Evolutionary conservation across 2,888 invertebrate genomes (phyloP).

Genomic region (Ophion ellenae): DNA sequence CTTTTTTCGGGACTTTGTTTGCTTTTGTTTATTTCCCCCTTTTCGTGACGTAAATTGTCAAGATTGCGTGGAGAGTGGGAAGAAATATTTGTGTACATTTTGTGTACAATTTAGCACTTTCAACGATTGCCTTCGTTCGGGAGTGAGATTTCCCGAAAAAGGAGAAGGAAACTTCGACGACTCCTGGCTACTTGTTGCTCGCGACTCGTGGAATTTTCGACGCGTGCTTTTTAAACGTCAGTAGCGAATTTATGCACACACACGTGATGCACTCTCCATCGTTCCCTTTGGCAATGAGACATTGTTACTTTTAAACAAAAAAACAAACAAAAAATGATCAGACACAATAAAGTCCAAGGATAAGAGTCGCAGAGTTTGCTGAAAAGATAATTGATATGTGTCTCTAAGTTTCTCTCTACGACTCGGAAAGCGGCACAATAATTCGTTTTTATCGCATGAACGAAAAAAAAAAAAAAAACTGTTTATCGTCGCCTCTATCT

Average conservation of each 20-base stretch:
- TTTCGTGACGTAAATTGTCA: background rate
- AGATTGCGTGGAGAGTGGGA: background rate
- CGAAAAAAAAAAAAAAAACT: constrained; percentile 27
- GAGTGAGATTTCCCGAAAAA: constrained; percentile 7
- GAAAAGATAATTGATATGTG: background rate
- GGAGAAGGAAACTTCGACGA: background rate
- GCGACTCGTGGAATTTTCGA: constrained; percentile 14
- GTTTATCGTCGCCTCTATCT: constrained; percentile 17
- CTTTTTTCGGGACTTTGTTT: background rate
- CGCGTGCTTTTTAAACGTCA: background rate
- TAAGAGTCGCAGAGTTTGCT: background rate
- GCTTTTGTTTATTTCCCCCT: background rate
- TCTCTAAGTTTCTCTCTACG: constrained; percentile 15
- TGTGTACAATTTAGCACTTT: constrained; percentile 10
- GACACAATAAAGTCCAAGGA: background rate
- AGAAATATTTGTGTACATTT: constrained; percentile 33
- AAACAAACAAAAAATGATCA: background rate
- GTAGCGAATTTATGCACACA: background rate
- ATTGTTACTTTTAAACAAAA: background rate
- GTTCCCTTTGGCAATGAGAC: background rate
- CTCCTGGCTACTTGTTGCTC: constrained; percentile 53
- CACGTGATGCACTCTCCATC: background rate
- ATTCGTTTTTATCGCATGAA: constrained; percentile 32
- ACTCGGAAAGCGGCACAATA: background rate
- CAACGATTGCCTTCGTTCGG: constrained; percentile 34